phyloP scores from a whole-genome alignment of 2,888 invertebrate species.

The Cataglyphis albicans region DNA sequence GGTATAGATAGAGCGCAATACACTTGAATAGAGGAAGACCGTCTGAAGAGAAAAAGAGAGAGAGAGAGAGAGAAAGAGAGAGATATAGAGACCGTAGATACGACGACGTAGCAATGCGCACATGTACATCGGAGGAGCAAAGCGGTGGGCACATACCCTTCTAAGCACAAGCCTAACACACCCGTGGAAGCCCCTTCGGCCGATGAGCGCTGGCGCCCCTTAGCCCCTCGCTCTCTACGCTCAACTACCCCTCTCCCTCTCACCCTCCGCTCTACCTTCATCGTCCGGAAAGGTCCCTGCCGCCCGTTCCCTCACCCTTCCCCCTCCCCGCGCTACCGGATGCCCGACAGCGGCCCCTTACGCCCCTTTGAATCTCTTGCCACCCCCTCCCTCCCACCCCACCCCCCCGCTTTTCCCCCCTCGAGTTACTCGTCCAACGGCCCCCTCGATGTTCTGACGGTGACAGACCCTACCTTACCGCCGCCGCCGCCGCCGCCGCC shows the following conservation, averaged over 20 bases:
- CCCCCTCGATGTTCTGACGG: constrained; percentile 86
- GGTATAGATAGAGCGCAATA: constrained; percentile 38
- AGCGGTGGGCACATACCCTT: constrained; percentile 73
- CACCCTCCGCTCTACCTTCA: constrained; percentile 87
- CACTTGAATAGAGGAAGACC: constrained; percentile 42
- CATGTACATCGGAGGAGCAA: constrained; percentile 54
- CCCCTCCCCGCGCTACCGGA: constrained; percentile 83
- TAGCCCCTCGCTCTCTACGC: constrained; percentile 75
- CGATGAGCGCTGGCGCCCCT: constrained; percentile 80
- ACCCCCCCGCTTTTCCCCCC: constrained; percentile 84
- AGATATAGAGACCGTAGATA: constrained; percentile 59
- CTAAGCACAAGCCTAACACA: constrained; percentile 78
- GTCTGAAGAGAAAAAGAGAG: constrained; percentile 11
- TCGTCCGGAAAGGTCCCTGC: constrained; percentile 85
- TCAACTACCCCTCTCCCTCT: constrained; percentile 87
- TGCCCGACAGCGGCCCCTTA: constrained; percentile 86
- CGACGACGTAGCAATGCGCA: constrained; percentile 60
- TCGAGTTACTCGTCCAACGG: constrained; percentile 86
- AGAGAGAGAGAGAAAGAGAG: constrained; percentile 10
- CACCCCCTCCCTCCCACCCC: constrained; percentile 86
- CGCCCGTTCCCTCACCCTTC: constrained; percentile 86
- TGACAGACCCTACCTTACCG: constrained; percentile 84
- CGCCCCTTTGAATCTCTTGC: constrained; percentile 85
- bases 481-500: constrained; percentile 72
- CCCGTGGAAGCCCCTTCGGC: constrained; percentile 82